These are phyloP conservation scores for Drosophila parthenogenetica DNA, from an alignment of 2,888 invertebrate genomes.

Conservation along the genomic window DNA sequence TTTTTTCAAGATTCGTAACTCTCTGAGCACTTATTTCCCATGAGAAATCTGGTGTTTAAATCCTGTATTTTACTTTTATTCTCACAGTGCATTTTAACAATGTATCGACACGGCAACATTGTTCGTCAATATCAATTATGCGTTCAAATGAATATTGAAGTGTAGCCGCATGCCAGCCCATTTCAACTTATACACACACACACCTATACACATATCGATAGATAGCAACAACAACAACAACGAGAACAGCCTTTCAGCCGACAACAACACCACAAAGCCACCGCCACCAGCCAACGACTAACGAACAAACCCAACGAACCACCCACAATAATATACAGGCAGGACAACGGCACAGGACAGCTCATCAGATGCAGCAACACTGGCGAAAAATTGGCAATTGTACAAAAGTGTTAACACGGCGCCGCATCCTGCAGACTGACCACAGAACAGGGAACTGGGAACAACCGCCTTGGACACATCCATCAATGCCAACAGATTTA, in stretches of 20 bases:
- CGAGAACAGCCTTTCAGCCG: slow-evolving; percentile 22
- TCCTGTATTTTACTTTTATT: neutral
- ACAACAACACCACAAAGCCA: slow-evolving; percentile 62
- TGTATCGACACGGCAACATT: slow-evolving; percentile 70
- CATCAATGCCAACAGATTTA: slow-evolving; percentile 83
- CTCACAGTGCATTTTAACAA: slow-evolving; percentile 50
- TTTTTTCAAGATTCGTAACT: too few species aligned
- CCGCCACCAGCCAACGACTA: slow-evolving; percentile 28
- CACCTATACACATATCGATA: slow-evolving; percentile 3
- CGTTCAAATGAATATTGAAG: slow-evolving; percentile 82
- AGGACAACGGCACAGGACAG: slow-evolving; percentile 29
- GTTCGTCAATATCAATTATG: slow-evolving; percentile 82
- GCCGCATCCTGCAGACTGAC: slow-evolving; percentile 78
- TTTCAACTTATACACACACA: slow-evolving; percentile 21
- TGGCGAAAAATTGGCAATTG: slow-evolving; percentile 75
- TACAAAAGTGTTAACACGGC: slow-evolving; percentile 82
- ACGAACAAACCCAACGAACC: slow-evolving; percentile 28
- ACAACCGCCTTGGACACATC: slow-evolving; percentile 75
- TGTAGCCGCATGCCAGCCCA: slow-evolving; percentile 73
- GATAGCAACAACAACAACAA: slow-evolving; percentile 40
- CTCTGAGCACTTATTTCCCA: neutral
- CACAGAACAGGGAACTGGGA: slow-evolving; percentile 57
- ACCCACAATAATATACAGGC: slow-evolving; percentile 18
- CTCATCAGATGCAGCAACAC: slow-evolving; percentile 61
- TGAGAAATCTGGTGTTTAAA: neutral